These are phyloP conservation scores for Eidolon dupreanum DNA, from an alignment of 2,797 vertebrate genomes.

Conservation along the genomic window DNA sequence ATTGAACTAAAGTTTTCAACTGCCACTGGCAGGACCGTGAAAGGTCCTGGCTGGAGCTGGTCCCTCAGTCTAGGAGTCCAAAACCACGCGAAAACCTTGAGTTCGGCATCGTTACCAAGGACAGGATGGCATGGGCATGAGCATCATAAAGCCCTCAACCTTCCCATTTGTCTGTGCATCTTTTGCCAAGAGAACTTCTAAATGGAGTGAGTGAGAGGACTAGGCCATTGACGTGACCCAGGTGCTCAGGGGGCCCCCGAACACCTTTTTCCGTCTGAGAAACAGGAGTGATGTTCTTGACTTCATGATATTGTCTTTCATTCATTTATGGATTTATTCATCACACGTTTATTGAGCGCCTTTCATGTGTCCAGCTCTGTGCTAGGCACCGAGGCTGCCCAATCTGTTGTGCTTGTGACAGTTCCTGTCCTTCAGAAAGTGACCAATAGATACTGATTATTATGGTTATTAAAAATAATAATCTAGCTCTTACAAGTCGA, in stretches of 20 bases:
- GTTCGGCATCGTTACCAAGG: slow-evolving; percentile 37
- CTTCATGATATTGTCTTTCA: background rate
- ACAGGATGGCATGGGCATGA: background rate
- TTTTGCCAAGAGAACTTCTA: slow-evolving; percentile 14
- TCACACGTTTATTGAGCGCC: background rate
- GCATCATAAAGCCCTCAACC: background rate
- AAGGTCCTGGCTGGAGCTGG: background rate
- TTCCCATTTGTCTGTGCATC: background rate
- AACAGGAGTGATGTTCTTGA: background rate
- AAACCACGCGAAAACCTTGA: slow-evolving; percentile 6
- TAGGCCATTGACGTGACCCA: background rate
- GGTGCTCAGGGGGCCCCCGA: background rate
- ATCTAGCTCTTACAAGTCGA: background rate
- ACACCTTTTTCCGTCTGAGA: background rate
- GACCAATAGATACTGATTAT: background rate
- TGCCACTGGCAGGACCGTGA: background rate
- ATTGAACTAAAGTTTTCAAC: slow-evolving; percentile 51
- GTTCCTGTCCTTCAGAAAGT: background rate
- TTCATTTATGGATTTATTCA: background rate
- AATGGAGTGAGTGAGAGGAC: background rate
- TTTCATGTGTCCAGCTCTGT: background rate
- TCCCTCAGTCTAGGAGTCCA: background rate
- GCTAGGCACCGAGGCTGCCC: background rate
- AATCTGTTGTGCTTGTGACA: background rate
- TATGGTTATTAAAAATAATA: background rate